Percentiles rank a stretch among this genome's conserved stretches.
Conservation (phyloP, 1,140 invertebrate genomes). For the Drosophila ogumai region DNA sequence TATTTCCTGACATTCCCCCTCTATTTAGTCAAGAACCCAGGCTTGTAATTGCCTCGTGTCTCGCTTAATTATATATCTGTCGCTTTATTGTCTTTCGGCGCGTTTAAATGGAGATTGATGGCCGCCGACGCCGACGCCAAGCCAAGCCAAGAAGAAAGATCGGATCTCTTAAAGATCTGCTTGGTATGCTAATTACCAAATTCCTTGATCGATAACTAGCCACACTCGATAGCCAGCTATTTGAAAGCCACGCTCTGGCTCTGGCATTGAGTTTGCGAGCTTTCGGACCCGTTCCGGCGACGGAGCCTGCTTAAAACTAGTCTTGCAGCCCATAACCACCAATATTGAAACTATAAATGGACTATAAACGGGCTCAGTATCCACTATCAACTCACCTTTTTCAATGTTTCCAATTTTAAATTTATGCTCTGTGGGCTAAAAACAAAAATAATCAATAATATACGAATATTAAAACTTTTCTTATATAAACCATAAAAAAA, state of each 20-base stretch:
- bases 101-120: slow-evolving; percentile 44
- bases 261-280: slow-evolving; percentile 37
- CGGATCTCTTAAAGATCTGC: slow-evolving; percentile 22
- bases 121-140: not conserved
- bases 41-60: not conserved
- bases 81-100: slow-evolving; percentile 26
- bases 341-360: slow-evolving; percentile 15
- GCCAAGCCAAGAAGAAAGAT: slow-evolving; percentile 14
- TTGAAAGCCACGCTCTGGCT: slow-evolving; percentile 25
- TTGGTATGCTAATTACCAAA: slow-evolving; percentile 35
- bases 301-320: slow-evolving; percentile 20
- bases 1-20: not conserved
- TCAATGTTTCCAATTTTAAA: slow-evolving; percentile 28
- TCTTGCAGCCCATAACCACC: slow-evolving; percentile 3
- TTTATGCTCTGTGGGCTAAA: slow-evolving; percentile 34
- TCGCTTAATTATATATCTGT: slow-evolving; percentile 32
- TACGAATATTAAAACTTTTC: slow-evolving; percentile 14
- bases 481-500: slow-evolving; percentile 39
- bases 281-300: slow-evolving; percentile 19
- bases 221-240: slow-evolving; percentile 6
- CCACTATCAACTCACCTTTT: slow-evolving; percentile 34
- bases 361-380: not conserved
- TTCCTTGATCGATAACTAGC: slow-evolving; percentile 18
- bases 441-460: slow-evolving; percentile 2
- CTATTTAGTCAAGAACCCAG: not conserved